Evolutionary conservation across 2,888 invertebrate genomes (phyloP), one percentile per base, ranked within the genome.

Genomic region (Cryptocephalus moraei): DNA sequence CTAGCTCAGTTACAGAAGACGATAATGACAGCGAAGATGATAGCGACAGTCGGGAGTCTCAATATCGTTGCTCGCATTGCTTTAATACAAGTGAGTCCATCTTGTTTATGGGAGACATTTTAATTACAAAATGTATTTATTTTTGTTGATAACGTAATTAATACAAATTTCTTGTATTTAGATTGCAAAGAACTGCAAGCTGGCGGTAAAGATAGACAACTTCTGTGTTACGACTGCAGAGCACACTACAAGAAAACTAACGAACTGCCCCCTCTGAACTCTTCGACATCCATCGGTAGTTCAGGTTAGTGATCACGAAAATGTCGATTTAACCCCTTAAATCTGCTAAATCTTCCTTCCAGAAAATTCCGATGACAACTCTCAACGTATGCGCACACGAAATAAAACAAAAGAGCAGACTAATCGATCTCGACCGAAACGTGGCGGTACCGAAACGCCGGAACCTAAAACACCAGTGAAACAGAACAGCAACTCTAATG

Each of bases 1-100:
- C 82, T 64, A 84, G 83, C 71, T 87, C 88, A 49, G 85, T 87
- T 51, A 87, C 87, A 45, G 88, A 88, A 69, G 88, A 88, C 48
- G 69, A 93, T 69, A 90, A 89, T 73, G 60, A 60, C 47, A 93
- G 93, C 55, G 93, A 93, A 68, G 92, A 93, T 69, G 94, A 94
- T 70, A 92, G 92, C 70, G 93, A 93, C 73, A 92, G 91, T 49
- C 80, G 92, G 65, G 90, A 91, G 64, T 83, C 91, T 59, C 86
- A 78, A 43, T 79, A 79, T 61, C 74, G 81, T 43, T 88, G 88
- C 61, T 80, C 82, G 53, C 84, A 86, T 64, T 88, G 88, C 64
- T 83, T 80, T 59, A 79, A 82, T 4, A 83, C 82, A 50, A 81
- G 81, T 82, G 72, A 72, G 74, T 70, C 11, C 8, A 1, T 6